Base-by-base conservation (phyloP, 2,888 invertebrate species). In the Ganaspis brasiliensis region DNA sequence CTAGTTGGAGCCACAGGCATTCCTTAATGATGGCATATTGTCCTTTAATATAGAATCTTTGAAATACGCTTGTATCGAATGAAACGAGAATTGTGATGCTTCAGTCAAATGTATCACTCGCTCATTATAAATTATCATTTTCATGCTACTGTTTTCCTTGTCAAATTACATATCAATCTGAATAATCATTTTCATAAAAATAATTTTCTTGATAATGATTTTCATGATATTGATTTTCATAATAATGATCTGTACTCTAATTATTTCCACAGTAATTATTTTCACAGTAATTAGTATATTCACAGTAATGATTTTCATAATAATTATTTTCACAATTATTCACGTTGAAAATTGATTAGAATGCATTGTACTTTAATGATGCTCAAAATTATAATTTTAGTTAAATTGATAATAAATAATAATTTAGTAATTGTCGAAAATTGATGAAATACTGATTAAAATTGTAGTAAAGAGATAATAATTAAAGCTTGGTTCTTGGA, bases 11-110 rank as follows among this genome's bases (percentile, higher is more conserved):
- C 67, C 45, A 45, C 45, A 45, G 67, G 45, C 67, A 67, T 67
- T 59, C 59, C 67, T 40, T 67, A 67, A 67, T 24, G 67, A 67
- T n/a, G 24, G 40, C n/a, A 26, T 45, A 67, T 67, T 67, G 67
- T 67, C 67, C 67, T 67, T 24, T 26, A 24, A 45, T 45, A 45
- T 37, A 24, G 40, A 67, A 45, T 67, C 67, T 67, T 67, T 45
- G 40, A 45, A 24, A 45, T 24, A 67, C 52, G 16, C 6, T 14
- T n/a, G 14, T 24, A 67, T 45, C 45, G 67, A 63, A 26, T 24
- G n/a, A 67, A 40, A 40, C 19, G 21, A 24, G n/a, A 45, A 45
- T 45, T 45, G 0, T 67, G 14, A 45, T 45, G 3, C 14, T 24
- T 40, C 9, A 45, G 9, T 67, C 52, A 16, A 49, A 49, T 52